Base-by-base conservation (phyloP, 2,888 invertebrate species). In the Rhogogaster chlorosoma region DNA sequence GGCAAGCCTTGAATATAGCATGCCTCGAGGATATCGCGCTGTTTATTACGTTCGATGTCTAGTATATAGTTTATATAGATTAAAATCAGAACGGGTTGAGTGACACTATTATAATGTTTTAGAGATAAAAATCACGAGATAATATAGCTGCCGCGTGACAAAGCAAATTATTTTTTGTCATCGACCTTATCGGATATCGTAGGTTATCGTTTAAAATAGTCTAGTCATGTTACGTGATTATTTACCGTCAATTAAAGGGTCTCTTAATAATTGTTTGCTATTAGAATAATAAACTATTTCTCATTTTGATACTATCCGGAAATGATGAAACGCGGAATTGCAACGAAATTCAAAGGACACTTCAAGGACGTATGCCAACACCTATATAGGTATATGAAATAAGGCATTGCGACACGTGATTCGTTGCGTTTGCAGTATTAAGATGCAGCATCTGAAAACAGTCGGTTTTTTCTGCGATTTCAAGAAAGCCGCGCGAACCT, bases 71-170 rank as follows among this genome's bases (percentile, higher is more conserved):
- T 7, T 32, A 26, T 32, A 4, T 18, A 12, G 29, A 32, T 32
- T 67, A 12, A 15, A 32, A 67, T 29, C 15, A 32, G 67, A 67
- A 6, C 6, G 32, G 32, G 29, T 67, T 67, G 32, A 67, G 29
- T 32, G 67, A 32, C 32, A 32, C 32, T 22, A n/a, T n/a, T n/a
- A n/a, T n/a, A 67, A 18, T 67, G 7, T 67, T 5, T 6, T 22
- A 42, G 7, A 73, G 42, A 73, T 73, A 42, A 73, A n/a, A 42
- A 73, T 73, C 9, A 42, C 22, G n/a, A n/a, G 29, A 73, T 73
- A 6, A 73, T 42, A 73, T 42, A 29, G 18, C 61, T 26, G 26
- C 22, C 6, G 61, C 22, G 4, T 61, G 61, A 61, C 32, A 36
- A 36, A 36, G n/a, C 36, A 70, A 70, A 70, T 70, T 70, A 38